Conservation (phyloP, 2,888 invertebrate species). For the Nebria brevicollis region DNA sequence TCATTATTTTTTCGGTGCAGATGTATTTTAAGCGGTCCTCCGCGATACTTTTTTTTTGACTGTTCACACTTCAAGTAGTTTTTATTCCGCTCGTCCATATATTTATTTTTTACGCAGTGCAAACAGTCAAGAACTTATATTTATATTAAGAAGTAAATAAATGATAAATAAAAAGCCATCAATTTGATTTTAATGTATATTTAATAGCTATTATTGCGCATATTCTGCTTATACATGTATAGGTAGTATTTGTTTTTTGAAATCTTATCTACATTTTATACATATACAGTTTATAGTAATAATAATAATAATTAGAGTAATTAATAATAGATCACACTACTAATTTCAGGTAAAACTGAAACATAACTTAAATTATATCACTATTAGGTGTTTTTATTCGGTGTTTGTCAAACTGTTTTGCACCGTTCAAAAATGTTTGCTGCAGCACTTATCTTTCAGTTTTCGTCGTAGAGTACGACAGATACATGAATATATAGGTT, state of each 20-base stretch:
- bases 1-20: neutral
- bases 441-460: neutral
- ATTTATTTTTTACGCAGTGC: too few relatives aligned
- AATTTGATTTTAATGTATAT: conserved; percentile 46
- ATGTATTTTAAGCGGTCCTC: neutral
- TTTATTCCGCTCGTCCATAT: neutral
- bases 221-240: conserved; percentile 25
- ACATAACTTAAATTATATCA: conserved; percentile 46
- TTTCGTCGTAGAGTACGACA: neutral
- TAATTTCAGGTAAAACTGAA: conserved; percentile 40
- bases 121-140: neutral
- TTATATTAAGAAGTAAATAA: neutral
- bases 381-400: conserved; percentile 33
- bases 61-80: neutral
- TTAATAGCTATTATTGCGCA: conserved; percentile 47
- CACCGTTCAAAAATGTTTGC: conserved; percentile 9
- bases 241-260: conserved; percentile 19
- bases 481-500: neutral
- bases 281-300: conserved; percentile 37
- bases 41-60: too few relatives aligned
- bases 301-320: conserved; percentile 31
- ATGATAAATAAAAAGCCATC: conserved; percentile 20
- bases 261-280: conserved; percentile 44
- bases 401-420: conserved; percentile 26
- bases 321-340: conserved; percentile 45